Evolutionary conservation across 2,113 vertebrate species (phyloP).

Genomic region (Hippocampus zosterae): DNA sequence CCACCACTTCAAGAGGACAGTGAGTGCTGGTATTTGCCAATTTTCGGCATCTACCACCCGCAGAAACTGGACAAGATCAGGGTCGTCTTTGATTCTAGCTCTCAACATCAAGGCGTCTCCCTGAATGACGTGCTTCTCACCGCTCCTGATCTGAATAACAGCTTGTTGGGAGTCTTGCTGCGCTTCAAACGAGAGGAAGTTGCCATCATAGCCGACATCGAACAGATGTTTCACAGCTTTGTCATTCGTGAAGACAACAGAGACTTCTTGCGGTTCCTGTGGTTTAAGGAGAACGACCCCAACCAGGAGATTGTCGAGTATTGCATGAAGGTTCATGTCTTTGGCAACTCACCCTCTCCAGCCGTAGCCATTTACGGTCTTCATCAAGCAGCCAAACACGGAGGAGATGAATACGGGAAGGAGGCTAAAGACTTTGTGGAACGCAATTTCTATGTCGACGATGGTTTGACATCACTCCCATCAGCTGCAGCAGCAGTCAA

Average conservation of each 20-base stretch:
- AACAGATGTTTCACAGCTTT: conserved; percentile 17
- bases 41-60: not conserved
- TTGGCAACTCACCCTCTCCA: not conserved
- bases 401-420: not conserved
- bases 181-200: not conserved
- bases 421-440: not conserved
- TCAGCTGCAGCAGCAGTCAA: not conserved
- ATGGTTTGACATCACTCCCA: not conserved
- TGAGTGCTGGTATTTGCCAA: not conserved
- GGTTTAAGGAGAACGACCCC: not conserved
- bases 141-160: conserved; percentile 11
- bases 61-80: not conserved
- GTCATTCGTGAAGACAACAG: not conserved
- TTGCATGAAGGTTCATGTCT: conserved; percentile 7
- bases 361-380: not conserved
- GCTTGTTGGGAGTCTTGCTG: not conserved
- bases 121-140: not conserved
- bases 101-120: not conserved
- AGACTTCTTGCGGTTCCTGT: not conserved
- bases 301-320: not conserved
- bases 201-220: not conserved
- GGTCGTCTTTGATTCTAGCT: not conserved
- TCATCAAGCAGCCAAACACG: not conserved
- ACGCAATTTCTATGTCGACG: conserved; percentile 8
- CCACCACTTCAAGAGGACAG: not conserved